phyloP scores from a whole-genome alignment of 2,797 vertebrate genomes.

The Forpus xanthops region DNA sequence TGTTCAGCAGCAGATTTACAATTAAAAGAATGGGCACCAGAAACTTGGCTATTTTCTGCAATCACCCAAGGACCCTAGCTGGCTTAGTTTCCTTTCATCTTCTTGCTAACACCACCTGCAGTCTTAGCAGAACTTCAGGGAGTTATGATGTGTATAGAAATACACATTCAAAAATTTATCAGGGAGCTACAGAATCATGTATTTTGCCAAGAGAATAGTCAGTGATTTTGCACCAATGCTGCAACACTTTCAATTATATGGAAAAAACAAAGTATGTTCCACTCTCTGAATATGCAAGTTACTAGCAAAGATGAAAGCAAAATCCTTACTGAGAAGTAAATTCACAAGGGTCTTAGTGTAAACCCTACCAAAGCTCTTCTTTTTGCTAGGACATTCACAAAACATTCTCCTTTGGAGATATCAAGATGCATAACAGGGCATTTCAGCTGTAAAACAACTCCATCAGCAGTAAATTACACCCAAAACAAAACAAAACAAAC shows the following conservation, averaged over 20 bases:
- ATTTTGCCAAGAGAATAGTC: neutral
- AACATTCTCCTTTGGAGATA: neutral
- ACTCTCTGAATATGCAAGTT: neutral
- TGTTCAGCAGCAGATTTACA: neutral
- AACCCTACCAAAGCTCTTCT: neutral
- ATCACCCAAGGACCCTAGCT: neutral
- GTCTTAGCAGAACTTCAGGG: neutral
- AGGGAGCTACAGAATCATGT: neutral
- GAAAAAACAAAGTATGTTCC: accelerated
- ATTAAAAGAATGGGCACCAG: neutral
- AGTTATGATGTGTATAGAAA: neutral
- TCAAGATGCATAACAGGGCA: neutral
- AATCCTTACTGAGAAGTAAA: neutral
- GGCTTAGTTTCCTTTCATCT: neutral
- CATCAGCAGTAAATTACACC: neutral
- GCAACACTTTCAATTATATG: neutral
- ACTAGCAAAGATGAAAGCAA: neutral
- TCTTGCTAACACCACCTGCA: neutral
- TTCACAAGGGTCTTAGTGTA: neutral
- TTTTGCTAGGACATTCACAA: neutral
- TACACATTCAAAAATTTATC: neutral
- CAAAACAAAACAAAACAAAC: too few species aligned
- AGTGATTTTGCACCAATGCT: neutral
- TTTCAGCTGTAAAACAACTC: neutral
- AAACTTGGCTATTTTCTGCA: neutral